phyloP scores from a whole-genome alignment of 2,113 vertebrate species.

The Toxotes jaculatrix region DNA sequence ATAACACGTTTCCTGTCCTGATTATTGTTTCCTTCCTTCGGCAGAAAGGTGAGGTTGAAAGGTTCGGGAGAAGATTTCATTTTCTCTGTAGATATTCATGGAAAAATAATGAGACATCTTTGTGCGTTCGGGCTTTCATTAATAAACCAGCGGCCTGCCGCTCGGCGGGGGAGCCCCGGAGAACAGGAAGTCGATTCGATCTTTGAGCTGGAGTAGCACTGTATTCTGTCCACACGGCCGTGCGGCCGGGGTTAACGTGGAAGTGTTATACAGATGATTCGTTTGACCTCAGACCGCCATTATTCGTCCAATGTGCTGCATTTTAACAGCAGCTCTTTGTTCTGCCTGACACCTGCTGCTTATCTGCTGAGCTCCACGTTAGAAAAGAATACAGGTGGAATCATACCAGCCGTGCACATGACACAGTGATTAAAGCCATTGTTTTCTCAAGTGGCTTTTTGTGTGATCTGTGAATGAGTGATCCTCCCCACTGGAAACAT shows the following conservation, averaged over 20 bases:
- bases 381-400: neutral
- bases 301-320: neutral
- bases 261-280: constrained; percentile 12
- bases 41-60: constrained; percentile 32
- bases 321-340: constrained; percentile 7
- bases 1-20: constrained; percentile 12
- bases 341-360: neutral
- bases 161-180: neutral
- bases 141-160: constrained; percentile 25
- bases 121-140: constrained; percentile 33
- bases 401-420: neutral
- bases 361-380: neutral
- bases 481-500: neutral
- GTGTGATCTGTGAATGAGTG: constrained; percentile 9
- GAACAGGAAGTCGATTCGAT: constrained; percentile 4
- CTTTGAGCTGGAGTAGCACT: neutral
- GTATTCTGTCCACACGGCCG: neutral
- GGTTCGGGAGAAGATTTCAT: constrained; percentile 19
- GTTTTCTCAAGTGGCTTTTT: constrained; percentile 3
- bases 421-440: neutral
- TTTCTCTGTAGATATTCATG: constrained; percentile 47
- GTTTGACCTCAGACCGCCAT: constrained; percentile 11
- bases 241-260: constrained; percentile 16
- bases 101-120: constrained; percentile 59
- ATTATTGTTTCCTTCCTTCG: constrained; percentile 42